Conservation (phyloP, 2,797 vertebrate genomes). For the Danio choprae region DNA sequence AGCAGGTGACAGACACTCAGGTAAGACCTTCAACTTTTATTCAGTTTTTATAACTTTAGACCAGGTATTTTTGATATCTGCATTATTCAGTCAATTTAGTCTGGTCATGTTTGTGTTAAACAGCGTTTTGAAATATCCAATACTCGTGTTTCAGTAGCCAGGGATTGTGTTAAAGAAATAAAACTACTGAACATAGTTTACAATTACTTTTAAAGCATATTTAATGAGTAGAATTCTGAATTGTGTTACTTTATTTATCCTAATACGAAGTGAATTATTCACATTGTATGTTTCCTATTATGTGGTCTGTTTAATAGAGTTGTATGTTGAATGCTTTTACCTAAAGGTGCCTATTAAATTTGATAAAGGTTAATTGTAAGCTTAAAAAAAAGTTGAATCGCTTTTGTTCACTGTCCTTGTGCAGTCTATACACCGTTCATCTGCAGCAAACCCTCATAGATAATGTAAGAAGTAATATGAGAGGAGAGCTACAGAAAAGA, state of each 20-base stretch:
- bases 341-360: background rate
- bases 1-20: slow-evolving; percentile 28
- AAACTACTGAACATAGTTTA: background rate
- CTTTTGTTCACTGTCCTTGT: background rate
- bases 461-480: slow-evolving; percentile 73
- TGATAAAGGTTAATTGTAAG: background rate
- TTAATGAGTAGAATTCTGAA: background rate
- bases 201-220: background rate
- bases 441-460: slow-evolving; percentile 68
- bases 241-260: background rate
- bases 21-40: slow-evolving; percentile 41
- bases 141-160: too few species aligned
- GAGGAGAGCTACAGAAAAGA: slow-evolving; percentile 53
- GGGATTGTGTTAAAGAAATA: background rate
- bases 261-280: background rate
- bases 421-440: background rate
- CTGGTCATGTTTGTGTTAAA: background rate
- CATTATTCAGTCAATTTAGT: background rate
- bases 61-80: background rate
- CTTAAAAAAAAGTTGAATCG: background rate
- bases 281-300: background rate
- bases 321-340: background rate
- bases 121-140: background rate
- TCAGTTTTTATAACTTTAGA: background rate
- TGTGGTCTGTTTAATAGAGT: background rate